Evolutionary conservation across 2,888 invertebrate genomes (phyloP), one percentile per base, ranked within the genome.

Genomic region (Ceraclea dissimilis): DNA sequence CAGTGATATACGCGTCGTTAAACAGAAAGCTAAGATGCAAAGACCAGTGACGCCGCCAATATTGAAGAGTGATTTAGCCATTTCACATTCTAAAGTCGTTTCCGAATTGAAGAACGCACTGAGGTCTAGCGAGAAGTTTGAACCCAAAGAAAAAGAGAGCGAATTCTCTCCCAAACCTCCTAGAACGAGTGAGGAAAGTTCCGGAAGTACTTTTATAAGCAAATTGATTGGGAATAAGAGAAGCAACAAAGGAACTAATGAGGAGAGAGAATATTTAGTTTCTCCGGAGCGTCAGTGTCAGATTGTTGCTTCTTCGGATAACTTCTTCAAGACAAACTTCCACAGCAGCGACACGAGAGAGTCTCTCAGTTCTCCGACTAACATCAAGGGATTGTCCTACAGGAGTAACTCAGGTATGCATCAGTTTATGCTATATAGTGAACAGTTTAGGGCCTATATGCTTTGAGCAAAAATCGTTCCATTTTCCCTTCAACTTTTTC

Each of bases 71-170:
- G 77, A 78, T 58, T 62, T 78, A 0, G 77, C 72, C 0, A 55
- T 78, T 19, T 76, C 77, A 0, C 78, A 78, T 61, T 77, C 76
- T 0, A 76, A 76, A 67, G 78, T 78, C 0, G 76, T 78, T 0
- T 72, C 72, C 0, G 78, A 78, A 60, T 53, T 78, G 51, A 78
- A 78, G 57, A 75, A 74, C 56, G 78, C 77, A 0, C 63, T 78
- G 0, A 77, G 76, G 65, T 72, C 74, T 0, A 76, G 75, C 31
- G 67, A 73, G 16, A 71, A 59, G 22, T 52, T 49, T 47, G 58
- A 59, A 52, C 18, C 58, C 6, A 58, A 58, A 54, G 54, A 58
- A 26, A 57, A 54, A 26, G 44, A 51, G n/a, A 50, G 49, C 17
- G 59, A 59, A 33, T 53, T 59, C 48, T 59, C 59, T 13, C 47